Conservation (phyloP, 1,140 invertebrate species). For the Neelides sp. region DNA sequence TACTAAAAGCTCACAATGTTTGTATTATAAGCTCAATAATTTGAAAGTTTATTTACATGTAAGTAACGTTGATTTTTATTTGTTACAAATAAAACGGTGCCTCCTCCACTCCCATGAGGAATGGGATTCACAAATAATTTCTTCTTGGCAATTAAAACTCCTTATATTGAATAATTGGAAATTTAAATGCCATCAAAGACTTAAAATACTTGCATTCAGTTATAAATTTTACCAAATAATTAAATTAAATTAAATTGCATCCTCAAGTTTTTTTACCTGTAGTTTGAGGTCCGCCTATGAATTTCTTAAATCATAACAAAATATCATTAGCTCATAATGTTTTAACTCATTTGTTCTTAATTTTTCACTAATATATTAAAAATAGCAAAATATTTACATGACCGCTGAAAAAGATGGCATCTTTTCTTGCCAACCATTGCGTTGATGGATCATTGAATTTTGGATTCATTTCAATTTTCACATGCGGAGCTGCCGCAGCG, state of each 20-base stretch:
- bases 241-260: too few species aligned
- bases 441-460: constrained; percentile 48
- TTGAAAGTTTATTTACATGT: constrained; percentile 35
- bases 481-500: constrained; percentile 52
- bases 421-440: constrained; percentile 63
- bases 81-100: constrained; percentile 50
- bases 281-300: constrained; percentile 76
- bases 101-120: constrained; percentile 46
- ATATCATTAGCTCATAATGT: too few species aligned
- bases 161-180: too few species aligned
- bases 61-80: constrained; percentile 43
- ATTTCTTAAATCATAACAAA: too few species aligned
- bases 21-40: not conserved
- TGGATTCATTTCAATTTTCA: constrained; percentile 77
- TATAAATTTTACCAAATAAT: too few species aligned
- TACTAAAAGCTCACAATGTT: not conserved
- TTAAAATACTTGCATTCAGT: too few species aligned
- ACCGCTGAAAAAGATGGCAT: constrained; percentile 78
- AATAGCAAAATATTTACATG: too few species aligned
- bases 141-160: constrained; percentile 55
- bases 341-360: too few species aligned
- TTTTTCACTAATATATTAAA: too few species aligned
- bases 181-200: too few species aligned
- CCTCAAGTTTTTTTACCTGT: too few species aligned
- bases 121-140: constrained; percentile 44